Base-by-base conservation (phyloP, 37 sponge, comb jelly and placozoan genomes). In the Crambe crambe region DNA sequence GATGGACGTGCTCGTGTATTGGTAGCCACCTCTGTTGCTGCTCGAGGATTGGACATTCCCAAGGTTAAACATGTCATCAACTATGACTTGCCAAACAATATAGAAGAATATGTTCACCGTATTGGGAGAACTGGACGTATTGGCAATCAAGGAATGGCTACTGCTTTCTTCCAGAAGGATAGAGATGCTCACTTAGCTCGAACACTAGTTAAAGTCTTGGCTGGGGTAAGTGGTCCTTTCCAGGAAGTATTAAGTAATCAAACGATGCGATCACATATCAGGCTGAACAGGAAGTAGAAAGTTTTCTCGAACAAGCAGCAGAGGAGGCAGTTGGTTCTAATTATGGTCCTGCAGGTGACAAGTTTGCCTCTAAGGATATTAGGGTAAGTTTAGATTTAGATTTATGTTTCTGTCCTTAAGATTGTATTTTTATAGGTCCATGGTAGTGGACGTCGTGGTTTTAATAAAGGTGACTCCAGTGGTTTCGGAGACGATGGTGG, bases 31-130 rank as follows among this genome's bases (percentile, higher is more conserved):
- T 84, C 96, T 29, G 98, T 95, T 2, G 98, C 98, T 73, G 95
- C 95, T 27, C 81, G 98, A 27, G 98, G 98, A 0, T 82, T 97
- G 40, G 98, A 97, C 74, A 97, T 97, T 36, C 93, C 95, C 3
- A 79, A 92, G 35, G 95, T 97, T 3, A 92, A 92, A 39, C 98
- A 97, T 62, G 95, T 97, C 39, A 67, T 97, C 82, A 97, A 95
- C 85, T 97, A 86, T 43, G 98, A 97, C 68, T 68, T 97, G 47
- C 98, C 98, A 22, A 39, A 56, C 32, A 76, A 85, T 47, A 92
- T 95, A 57, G 91, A 90, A 62, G 95, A 97, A 81, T 97, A 97
- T 63, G 98, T 97, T 12, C 98, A 97, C 63, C 90, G 98, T 22
- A 95, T 97, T 32, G 98, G 98, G 5, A 76, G 98, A 10, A 97